A percentile compares a stretch with the other conserved stretches of the same genome.
These are phyloP conservation scores for Asarcornis scutulata DNA, from an alignment of 2,113 vertebrate species.

Conservation along the genomic window DNA sequence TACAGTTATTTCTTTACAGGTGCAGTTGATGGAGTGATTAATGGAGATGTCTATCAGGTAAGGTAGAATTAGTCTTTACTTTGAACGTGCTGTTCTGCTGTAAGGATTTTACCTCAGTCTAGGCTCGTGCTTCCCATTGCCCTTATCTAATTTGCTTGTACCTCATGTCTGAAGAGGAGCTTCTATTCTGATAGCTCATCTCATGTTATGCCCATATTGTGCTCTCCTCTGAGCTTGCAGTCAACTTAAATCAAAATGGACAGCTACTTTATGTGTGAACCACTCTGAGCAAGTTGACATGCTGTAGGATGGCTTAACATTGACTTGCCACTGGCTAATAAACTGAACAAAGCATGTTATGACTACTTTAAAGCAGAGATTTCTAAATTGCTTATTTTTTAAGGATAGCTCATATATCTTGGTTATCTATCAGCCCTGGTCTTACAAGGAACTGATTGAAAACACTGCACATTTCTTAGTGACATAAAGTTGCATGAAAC, in stretches of 20 bases:
- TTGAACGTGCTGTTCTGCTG: neutral
- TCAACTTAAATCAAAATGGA: neutral
- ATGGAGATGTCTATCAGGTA: constrained; percentile 87
- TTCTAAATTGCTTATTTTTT: neutral
- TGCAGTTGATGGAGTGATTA: constrained; percentile 83
- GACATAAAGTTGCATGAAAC: neutral
- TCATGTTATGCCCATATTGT: neutral
- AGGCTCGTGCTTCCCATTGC: neutral
- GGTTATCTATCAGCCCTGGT: neutral
- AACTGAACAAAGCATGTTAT: neutral
- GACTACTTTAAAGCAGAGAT: neutral
- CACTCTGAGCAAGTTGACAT: neutral
- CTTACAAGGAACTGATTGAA: neutral
- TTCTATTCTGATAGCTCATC: neutral
- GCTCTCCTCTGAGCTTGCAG: neutral
- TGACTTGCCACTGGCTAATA: neutral
- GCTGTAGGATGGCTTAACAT: neutral
- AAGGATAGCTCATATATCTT: neutral
- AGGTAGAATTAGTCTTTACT: neutral
- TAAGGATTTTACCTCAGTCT: neutral
- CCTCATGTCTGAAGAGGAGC: neutral
- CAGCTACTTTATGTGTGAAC: neutral
- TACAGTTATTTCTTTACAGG: constrained; percentile 70
- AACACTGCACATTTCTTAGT: neutral
- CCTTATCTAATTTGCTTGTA: neutral